Evolutionary conservation across 2,113 vertebrate genomes (phyloP).

Genomic region (Lamprologus sp.): DNA sequence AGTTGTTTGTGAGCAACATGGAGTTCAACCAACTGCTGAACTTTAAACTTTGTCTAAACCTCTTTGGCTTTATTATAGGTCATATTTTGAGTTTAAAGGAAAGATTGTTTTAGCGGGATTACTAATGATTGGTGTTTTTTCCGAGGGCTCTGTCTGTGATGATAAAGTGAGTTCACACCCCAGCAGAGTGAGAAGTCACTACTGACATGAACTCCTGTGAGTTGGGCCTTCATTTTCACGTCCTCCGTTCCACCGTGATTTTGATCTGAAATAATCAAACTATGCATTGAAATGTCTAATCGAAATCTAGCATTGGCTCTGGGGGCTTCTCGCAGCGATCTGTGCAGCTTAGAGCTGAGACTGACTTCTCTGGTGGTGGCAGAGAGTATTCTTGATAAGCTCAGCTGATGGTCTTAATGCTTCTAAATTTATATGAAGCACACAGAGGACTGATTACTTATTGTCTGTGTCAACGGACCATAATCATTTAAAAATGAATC

Average conservation of each 20-base stretch:
- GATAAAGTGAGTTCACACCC: not conserved
- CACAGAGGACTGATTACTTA: not conserved
- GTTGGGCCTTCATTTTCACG: not conserved
- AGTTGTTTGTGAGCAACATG: not conserved
- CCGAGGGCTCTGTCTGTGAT: not conserved
- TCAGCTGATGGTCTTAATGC: constrained; percentile 14
- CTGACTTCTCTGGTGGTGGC: not conserved
- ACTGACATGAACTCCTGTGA: not conserved
- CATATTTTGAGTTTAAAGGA: not conserved
- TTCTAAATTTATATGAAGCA: constrained; percentile 5
- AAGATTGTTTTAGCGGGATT: not conserved
- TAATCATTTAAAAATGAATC: not conserved
- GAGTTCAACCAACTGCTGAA: not conserved
- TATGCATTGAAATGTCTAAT: not conserved
- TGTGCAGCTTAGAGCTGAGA: not conserved
- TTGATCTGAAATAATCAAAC: not conserved
- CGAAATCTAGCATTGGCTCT: not conserved
- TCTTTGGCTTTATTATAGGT: not conserved
- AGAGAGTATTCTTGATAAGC: constrained; percentile 24
- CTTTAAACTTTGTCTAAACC: not conserved
- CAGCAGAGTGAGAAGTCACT: not conserved
- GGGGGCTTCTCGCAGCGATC: not conserved
- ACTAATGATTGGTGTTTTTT: not conserved
- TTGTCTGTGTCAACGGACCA: not conserved
- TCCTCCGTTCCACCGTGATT: not conserved